These are phyloP conservation scores for Drosophila ustulata DNA, from an alignment of 2,888 invertebrate species.

Conservation along the genomic window DNA sequence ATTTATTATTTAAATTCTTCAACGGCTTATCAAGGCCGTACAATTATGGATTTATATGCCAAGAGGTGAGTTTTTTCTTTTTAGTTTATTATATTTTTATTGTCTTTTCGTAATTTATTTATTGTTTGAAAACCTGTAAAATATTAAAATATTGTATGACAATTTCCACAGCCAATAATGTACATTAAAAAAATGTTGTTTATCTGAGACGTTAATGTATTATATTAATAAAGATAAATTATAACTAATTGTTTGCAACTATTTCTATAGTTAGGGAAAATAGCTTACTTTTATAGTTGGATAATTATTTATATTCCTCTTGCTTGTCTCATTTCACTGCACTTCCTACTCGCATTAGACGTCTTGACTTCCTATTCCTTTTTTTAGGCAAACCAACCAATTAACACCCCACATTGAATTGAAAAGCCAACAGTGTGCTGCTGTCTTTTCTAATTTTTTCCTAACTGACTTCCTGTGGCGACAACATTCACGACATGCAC, in stretches of 20 bases:
- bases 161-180: background rate
- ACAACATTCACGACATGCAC: conserved; percentile 49
- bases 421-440: conserved; percentile 43
- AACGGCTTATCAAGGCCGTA: conserved; percentile 75
- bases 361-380: conserved; percentile 29
- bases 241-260: background rate
- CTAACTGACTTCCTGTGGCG: conserved; percentile 70
- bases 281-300: background rate
- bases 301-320: background rate
- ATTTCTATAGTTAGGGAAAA: background rate
- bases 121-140: background rate
- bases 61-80: conserved; percentile 68
- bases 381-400: conserved; percentile 44
- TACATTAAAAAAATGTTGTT: background rate
- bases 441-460: conserved; percentile 14
- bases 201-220: background rate
- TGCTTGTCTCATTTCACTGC: conserved; percentile 10
- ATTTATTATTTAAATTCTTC: conserved; percentile 19
- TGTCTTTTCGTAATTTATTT: background rate
- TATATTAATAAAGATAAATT: conserved; percentile 8
- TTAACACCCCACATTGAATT: conserved; percentile 63
- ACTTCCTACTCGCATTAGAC: conserved; percentile 28
- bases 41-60: conserved; percentile 79
- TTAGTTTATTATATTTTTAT: background rate
- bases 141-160: background rate